A percentile compares a stretch with the other conserved stretches of the same genome.
phyloP scores from a whole-genome alignment of 2,888 invertebrate species.

The Lymantria monacha region DNA sequence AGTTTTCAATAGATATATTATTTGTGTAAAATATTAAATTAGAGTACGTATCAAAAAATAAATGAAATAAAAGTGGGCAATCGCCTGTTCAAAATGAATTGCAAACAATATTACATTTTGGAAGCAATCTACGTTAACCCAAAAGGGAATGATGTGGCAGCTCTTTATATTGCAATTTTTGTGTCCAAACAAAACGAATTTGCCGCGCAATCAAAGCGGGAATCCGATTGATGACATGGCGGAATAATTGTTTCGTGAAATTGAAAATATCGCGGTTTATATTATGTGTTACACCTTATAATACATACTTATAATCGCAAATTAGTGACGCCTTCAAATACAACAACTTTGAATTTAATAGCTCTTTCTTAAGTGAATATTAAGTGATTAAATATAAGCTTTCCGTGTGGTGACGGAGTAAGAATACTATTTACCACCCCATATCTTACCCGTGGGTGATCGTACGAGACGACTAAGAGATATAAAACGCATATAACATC shows the following conservation, averaged over 20 bases:
- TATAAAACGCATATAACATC: too few relatives aligned
- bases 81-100: slow-evolving; percentile 77
- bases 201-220: slow-evolving; percentile 82
- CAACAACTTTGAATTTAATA: too few relatives aligned
- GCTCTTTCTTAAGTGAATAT: too few relatives aligned
- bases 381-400: too few relatives aligned
- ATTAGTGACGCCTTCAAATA: slow-evolving; percentile 19
- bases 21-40: slow-evolving; percentile 61
- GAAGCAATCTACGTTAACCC: slow-evolving; percentile 81
- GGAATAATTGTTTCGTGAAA: slow-evolving; percentile 81
- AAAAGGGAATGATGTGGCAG: slow-evolving; percentile 82
- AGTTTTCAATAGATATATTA: slow-evolving; percentile 56
- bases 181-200: slow-evolving; percentile 82
- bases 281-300: slow-evolving; percentile 66
- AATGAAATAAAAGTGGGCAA: slow-evolving; percentile 73
- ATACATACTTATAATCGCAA: slow-evolving; percentile 39
- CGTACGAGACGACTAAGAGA: too few relatives aligned
- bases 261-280: slow-evolving; percentile 75
- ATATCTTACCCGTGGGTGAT: too few relatives aligned
- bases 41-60: slow-evolving; percentile 62
- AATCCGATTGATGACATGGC: slow-evolving; percentile 82
- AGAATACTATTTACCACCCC: too few relatives aligned
- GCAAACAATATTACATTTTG: slow-evolving; percentile 81
- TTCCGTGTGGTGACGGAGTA: too few relatives aligned
- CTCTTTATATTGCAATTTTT: slow-evolving; percentile 83